Evolutionary conservation across 2,797 vertebrate species (phyloP).

Genomic region (Coluber constrictor): DNA sequence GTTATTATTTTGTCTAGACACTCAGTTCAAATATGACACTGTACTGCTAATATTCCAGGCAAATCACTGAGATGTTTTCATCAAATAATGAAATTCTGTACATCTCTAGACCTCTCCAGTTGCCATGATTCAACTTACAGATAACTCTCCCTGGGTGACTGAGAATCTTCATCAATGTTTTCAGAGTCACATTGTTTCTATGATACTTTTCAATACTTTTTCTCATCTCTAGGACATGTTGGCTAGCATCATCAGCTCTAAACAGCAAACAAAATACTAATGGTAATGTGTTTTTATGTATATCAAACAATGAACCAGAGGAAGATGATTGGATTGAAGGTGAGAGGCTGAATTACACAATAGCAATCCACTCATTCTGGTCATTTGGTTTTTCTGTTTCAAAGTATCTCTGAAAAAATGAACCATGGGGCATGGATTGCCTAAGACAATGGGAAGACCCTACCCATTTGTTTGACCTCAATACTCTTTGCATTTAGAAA

Average conservation of each 20-base stretch:
- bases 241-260: not conserved
- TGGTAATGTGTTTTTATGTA: not conserved
- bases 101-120: not conserved
- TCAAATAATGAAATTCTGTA: conserved; percentile 22
- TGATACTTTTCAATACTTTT: not conserved
- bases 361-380: not conserved
- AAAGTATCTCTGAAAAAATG: not conserved
- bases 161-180: not conserved
- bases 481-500: not conserved
- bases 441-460: not conserved
- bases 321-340: not conserved
- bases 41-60: conserved; percentile 13
- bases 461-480: not conserved
- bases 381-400: not conserved
- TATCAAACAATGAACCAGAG: not conserved
- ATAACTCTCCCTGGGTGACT: not conserved
- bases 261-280: not conserved
- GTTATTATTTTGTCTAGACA: conserved; percentile 1
- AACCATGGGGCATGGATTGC: not conserved
- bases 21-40: not conserved
- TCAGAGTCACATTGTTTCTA: not conserved
- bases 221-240: not conserved
- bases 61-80: conserved; percentile 16
- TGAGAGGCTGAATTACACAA: not conserved
- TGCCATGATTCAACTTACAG: not conserved